Base-by-base conservation (phyloP, 64 coral and sea anemone species). In the Catalaphyllia jardinei region DNA sequence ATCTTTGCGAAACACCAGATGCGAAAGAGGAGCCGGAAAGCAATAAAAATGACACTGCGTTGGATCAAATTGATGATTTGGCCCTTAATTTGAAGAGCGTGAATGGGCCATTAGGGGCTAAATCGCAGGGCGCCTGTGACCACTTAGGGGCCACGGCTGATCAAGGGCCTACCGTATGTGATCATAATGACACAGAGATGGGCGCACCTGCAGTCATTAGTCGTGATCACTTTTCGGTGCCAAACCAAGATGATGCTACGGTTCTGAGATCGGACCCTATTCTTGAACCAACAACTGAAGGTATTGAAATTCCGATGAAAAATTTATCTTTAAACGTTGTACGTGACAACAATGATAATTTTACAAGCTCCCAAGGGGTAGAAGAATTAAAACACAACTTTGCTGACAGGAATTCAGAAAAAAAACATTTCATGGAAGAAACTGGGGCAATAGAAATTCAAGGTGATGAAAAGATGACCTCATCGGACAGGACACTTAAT, bases 271-370 rank as follows among this genome's bases (percentile, higher is more conserved):
- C 33, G 19, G 31, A 25, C 4, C 4, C 29, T 31, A 63, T 38
- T 67, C 18, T 20, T 27, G 15, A 67, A 67, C 7, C 20, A 1
- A n/a, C 38, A 49, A 25, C 11, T 33, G 62, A 71, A 71, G 13
- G 14, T 4, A 17, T 71, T 85, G 62, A 64, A 29, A 67, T 5
- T 50, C 24, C 63, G 18, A 3, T 85, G 39, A 17, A 28, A 9
- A 5, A 42, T 85, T 27, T 31, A 9, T 25, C 62, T 67, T 83
- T 42, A 25, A 61, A 67, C 14, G 22, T 10, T 39, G 81, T 29
- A 71, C 4, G 71, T 71, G 35, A 52, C 51, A 1, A 85, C 18
- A 85, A 71, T 71, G 63, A 42, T 39, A 72, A 85, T 85, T n/a
- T 51, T 4, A 10, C 0, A 85, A 85, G 24, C 12, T 0, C 19